These are phyloP conservation scores for Sialia sialis DNA, from an alignment of 2,113 vertebrate genomes.

Conservation along the genomic window DNA sequence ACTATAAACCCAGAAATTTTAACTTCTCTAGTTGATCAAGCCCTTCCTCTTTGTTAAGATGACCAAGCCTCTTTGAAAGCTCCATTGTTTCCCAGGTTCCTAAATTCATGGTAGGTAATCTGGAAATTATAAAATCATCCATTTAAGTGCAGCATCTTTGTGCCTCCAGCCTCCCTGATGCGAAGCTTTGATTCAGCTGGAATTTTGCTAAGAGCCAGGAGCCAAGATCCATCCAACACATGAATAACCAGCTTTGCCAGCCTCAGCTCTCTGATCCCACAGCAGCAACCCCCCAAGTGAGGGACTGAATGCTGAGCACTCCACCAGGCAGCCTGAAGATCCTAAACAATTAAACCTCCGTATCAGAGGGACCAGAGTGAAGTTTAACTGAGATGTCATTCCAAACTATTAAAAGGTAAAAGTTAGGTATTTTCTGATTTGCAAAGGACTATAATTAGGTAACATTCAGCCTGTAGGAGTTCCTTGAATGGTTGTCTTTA, in stretches of 20 bases:
- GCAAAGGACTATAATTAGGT: neutral
- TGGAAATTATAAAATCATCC: neutral
- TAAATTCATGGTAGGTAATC: neutral
- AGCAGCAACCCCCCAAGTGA: neutral
- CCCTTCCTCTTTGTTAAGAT: neutral
- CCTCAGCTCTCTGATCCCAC: neutral
- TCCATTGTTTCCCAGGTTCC: neutral
- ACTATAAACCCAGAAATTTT: neutral
- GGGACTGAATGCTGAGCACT: neutral
- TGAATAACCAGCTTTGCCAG: neutral
- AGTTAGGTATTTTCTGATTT: neutral
- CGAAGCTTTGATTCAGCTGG: neutral
- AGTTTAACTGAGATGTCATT: neutral
- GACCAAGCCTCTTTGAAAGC: neutral
- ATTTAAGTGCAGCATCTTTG: neutral
- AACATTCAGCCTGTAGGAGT: neutral
- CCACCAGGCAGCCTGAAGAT: neutral
- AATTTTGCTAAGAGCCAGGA: neutral
- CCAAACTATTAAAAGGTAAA: neutral
- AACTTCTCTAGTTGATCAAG: neutral
- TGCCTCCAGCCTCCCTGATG: neutral
- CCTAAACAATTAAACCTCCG: neutral
- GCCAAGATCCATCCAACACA: fast-evolving
- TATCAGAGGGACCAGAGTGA: neutral
- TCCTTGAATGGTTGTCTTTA: neutral